Evolutionary conservation across 2,113 vertebrate genomes (phyloP), one percentile per base, ranked within the genome.

Genomic region (Pachypanchax playfairii): DNA sequence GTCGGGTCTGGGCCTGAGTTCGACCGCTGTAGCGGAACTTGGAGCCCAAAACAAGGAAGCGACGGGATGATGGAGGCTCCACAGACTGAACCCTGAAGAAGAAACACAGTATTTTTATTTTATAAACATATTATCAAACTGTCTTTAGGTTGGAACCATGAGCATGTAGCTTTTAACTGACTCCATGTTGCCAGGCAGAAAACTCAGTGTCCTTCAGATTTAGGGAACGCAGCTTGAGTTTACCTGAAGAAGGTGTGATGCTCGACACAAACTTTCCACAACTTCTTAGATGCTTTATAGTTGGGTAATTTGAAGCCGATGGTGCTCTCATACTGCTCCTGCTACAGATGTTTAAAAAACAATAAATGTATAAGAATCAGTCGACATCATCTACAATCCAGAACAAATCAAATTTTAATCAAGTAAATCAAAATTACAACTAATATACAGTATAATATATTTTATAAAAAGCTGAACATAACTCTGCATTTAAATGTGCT

Each of bases 231-330:
- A 26, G 47, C 10, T 24, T 50, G 20, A 35, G 20, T 52, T 58
- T 85, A 99, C 97, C 97, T 97, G 92, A 99, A 99, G 90, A 99
- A 99, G 0, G 95, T 96, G 67, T 99, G 97, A 75, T 98, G 93
- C 36, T 98, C 97, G 28, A 98, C 95, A 69, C 95, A 98, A 15
- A 96, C 95, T 89, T 96, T 99, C 97, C 97, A 99, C 71, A 99
- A 87, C 81, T 96, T 95, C 91, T 99, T 99, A 1, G 96, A 95
- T 50, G 96, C 95, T 78, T 94, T 92, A 80, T 98, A 98, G 88
- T 94, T 98, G 46, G 96, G 94, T 67, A 99, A 91, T 65, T 93
- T 97, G 85, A 98, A 99, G 29, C 94, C 95, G 51, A 98, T 93
- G 31, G 94, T 96, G 89, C 94, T 98, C 87, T 98, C 96, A 65